These are phyloP conservation scores for Phyllotreta striolata DNA, from an alignment of 2,888 invertebrate species.

Conservation along the genomic window DNA sequence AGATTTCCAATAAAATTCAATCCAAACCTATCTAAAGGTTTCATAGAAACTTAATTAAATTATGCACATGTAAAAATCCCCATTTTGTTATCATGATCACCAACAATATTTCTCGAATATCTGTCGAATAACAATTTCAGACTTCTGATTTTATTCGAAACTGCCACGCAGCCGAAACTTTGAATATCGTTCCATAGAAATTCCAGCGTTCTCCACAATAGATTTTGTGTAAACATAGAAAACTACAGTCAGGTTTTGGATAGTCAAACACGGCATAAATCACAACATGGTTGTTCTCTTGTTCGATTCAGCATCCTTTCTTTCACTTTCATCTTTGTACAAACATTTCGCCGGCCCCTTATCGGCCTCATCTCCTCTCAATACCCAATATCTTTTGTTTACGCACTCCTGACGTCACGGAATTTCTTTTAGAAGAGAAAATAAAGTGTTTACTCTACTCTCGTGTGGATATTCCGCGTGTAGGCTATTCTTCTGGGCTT, in stretches of 20 bases:
- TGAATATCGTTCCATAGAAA: too few relatives aligned
- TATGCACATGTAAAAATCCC: too few relatives aligned
- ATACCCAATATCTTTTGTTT: conserved; percentile 17
- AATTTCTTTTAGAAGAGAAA: not conserved
- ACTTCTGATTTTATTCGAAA: too few relatives aligned
- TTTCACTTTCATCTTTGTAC: conserved; percentile 9
- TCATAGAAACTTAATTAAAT: too few relatives aligned
- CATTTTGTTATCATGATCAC: too few relatives aligned
- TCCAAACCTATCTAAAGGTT: too few relatives aligned
- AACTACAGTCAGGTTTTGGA: not conserved
- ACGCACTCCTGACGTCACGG: conserved; percentile 15
- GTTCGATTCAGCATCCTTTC: conserved; percentile 17
- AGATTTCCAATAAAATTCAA: too few relatives aligned
- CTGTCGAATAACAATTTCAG: too few relatives aligned
- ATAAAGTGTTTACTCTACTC: conserved; percentile 14
- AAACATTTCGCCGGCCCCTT: conserved; percentile 15
- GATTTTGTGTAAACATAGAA: conserved; percentile 9
- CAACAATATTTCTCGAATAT: too few relatives aligned
- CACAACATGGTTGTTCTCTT: conserved; percentile 6
- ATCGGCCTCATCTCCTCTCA: conserved; percentile 9
- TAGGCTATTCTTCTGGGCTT: too few relatives aligned
- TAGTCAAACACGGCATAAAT: conserved; percentile 14
- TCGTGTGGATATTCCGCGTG: conserved; percentile 7
- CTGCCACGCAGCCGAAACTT: too few relatives aligned
- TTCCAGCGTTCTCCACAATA: not conserved